Base-by-base conservation (phyloP, 2,888 invertebrate genomes). In the Neoaliturus tenellus region DNA sequence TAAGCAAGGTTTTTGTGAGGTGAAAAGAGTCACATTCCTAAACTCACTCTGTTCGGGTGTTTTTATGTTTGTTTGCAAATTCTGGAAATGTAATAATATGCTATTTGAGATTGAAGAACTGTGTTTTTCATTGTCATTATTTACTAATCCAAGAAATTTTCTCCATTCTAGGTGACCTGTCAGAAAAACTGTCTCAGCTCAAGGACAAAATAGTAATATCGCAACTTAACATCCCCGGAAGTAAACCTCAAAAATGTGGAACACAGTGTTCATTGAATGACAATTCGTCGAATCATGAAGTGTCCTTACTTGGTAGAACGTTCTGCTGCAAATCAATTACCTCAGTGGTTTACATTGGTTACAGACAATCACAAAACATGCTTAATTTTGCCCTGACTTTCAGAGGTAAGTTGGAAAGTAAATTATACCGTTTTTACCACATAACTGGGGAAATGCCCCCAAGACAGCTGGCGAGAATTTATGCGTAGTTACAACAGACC, bases 321-420 rank as follows among this genome's bases (percentile, higher is more conserved):
- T 85, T 48, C 62, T 85, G 85, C 48, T 80, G 35, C 71, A 67
- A 25, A 23, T 35, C 58, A 14, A 20, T 62, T 58, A 25, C 71
- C 48, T 84, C 81, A 55, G 80, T 84, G 25, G 82, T 86, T 33
- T 86, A 81, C 51, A 83, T 86, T 33, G 83, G 83, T 17, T 23
- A 71, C 33, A 83, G 73, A 80, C 78, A 85, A 44, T 51, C 67
- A 23, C 83, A 44, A 73, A 86, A 84, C 71, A 81, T 86, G 41
- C 81, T 82, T 44, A 85, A 87, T 73, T 86, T 87, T 41, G 55
- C 86, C 31, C 35, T 86, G 28, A 67, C 80, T 0, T 55, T 84
- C n/a, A 84, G 83, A 82, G 86, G 87, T 87, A 83, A 82, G 55
- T 28, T 23, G n/a, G 33, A 8, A 39, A 39, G 6, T 8, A 39